A percentile compares a stretch with the other conserved stretches of the same genome.
Conservation (phyloP, 2,113 vertebrate genomes). For the Pygoscelis adeliae region DNA sequence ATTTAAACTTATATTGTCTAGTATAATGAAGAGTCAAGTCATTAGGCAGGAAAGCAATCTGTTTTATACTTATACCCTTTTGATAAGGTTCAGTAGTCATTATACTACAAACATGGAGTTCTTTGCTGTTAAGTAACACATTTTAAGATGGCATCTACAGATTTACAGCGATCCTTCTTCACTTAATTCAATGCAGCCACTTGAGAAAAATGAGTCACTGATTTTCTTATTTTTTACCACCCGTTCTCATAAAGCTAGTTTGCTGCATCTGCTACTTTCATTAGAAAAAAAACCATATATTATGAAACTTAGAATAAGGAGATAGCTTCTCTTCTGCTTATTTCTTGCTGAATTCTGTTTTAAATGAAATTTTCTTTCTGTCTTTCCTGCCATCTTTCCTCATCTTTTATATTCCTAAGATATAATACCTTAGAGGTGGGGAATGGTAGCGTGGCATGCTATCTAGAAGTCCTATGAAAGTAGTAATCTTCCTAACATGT, state of each 20-base stretch:
- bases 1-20: not conserved
- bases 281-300: accelerated
- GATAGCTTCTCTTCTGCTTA: not conserved
- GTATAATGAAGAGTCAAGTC: not conserved
- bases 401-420: not conserved
- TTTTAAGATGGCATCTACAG: not conserved
- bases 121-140: not conserved
- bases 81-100: not conserved
- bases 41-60: not conserved
- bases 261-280: not conserved
- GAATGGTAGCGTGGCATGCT: not conserved
- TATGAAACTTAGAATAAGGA: not conserved
- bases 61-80: not conserved
- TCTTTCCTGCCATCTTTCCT: not conserved
- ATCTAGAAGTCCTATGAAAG: not conserved
- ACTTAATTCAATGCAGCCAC: not conserved
- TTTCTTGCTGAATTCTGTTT: not conserved
- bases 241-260: not conserved
- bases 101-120: not conserved
- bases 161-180: not conserved
- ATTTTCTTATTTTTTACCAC: not conserved
- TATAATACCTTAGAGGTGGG: not conserved
- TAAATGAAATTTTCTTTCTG: not conserved
- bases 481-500: not conserved
- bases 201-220: not conserved